A percentile compares a stretch with the other conserved stretches of the same genome.
These are phyloP conservation scores for Cavia aperea DNA, from an alignment of 2,113 vertebrate genomes.

Conservation along the genomic window DNA sequence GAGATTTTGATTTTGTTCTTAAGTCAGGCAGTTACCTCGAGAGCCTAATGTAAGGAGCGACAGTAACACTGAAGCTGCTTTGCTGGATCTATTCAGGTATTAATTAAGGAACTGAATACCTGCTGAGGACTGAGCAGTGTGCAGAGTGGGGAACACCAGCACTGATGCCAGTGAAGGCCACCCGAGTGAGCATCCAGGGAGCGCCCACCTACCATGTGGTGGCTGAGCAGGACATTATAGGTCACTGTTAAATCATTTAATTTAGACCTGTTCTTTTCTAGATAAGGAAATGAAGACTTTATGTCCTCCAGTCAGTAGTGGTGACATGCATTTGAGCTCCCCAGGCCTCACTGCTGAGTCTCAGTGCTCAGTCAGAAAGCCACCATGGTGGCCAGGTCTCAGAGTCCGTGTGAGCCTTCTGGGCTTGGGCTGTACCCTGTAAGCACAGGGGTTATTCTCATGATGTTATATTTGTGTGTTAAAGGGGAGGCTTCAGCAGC, in stretches of 20 bases:
- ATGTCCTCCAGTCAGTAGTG: not conserved
- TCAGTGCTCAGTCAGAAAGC: not conserved
- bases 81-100: not conserved
- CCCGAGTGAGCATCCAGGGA: not conserved
- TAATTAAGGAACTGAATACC: not conserved
- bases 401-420: not conserved
- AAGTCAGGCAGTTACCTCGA: not conserved
- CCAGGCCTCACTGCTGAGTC: rapidly evolving
- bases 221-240: rapidly evolving
- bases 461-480: not conserved
- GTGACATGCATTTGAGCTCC: not conserved
- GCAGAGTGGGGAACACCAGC: not conserved
- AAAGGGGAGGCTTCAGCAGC: constrained; percentile 2
- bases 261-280: not conserved
- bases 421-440: not conserved
- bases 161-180: not conserved
- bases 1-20: not conserved
- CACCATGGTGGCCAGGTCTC: not conserved
- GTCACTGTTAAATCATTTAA: not conserved
- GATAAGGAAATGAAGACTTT: not conserved
- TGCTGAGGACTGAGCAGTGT: not conserved
- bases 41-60: not conserved
- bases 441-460: not conserved
- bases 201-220: rapidly evolving
- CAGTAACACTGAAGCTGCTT: not conserved